Evolutionary conservation across 2,888 invertebrate species (phyloP), one percentile per base, ranked within the genome.

Genomic region (Lamellibrachia satsuma): DNA sequence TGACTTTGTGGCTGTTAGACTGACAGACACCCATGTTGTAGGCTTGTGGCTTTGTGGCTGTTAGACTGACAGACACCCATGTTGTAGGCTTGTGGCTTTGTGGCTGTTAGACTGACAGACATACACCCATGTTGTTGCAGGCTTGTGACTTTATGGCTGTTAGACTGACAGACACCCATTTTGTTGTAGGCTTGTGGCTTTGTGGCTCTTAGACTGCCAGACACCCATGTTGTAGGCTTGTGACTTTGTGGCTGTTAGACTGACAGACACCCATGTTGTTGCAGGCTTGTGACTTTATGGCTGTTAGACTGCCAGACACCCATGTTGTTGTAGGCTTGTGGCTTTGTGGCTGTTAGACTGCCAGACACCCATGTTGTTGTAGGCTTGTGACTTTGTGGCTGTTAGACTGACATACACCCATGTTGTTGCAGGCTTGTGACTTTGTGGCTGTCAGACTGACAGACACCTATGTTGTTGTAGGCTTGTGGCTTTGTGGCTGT

Each of bases 201-300:
- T n/a, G n/a, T n/a, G n/a, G n/a, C n/a, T n/a, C n/a, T n/a, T n/a
- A n/a, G n/a, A n/a, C n/a, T n/a, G n/a, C n/a, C 55, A 2, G 55
- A 55, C 55, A 1, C 55, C 55, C 2, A 55, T 55, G 55, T 55
- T 55, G 55, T 55, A 55, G 55, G 9, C 2, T 8, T 55, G 55
- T 60, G 15, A 15, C 22, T 6, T 60, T 60, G 60, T 60, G 60
- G 60, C 60, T 0, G 60, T 60, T 11, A 60, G 22, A 22, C 6
- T 15, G 15, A 60, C 60, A 60, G 60, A 60, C 60, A 60, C 9
- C 60, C 75, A 75, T 75, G 75, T 75, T 75, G 75, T 75, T 75
- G 75, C n/a, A 75, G 75, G n/a, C 75, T 6, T 75, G 75, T 75
- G n/a, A n/a, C 75, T 75, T 75, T 75, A n/a, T 75, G 75, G 75